These are phyloP conservation scores for Mamestra brassicae DNA, from an alignment of 2,888 invertebrate species.

Conservation along the genomic window DNA sequence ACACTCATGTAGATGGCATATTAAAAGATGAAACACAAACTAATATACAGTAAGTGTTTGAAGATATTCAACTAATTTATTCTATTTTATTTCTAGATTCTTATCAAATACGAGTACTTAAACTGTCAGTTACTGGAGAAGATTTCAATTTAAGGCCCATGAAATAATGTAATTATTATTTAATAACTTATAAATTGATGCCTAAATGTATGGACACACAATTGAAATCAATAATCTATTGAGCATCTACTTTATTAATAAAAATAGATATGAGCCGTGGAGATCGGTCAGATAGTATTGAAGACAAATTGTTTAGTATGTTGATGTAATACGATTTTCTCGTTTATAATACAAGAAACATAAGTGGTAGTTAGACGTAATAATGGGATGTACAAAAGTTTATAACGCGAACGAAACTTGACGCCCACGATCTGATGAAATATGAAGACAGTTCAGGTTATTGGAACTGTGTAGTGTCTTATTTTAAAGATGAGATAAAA, in stretches of 20 bases:
- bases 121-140: constrained; percentile 64
- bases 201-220: constrained; percentile 66
- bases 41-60: constrained; percentile 40
- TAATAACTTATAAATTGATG: constrained; percentile 69
- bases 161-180: constrained; percentile 69
- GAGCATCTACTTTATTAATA: constrained; percentile 70
- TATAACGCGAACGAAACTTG: constrained; percentile 75
- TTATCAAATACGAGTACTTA: constrained; percentile 64
- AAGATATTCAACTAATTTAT: constrained; percentile 61
- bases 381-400: constrained; percentile 78
- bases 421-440: constrained; percentile 75
- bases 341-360: constrained; percentile 69
- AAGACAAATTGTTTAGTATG: constrained; percentile 65
- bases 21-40: constrained; percentile 27
- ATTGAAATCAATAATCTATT: constrained; percentile 71
- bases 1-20: too few species aligned
- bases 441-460: constrained; percentile 70
- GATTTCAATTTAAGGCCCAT: constrained; percentile 69
- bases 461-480: constrained; percentile 41
- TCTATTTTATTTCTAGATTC: constrained; percentile 58
- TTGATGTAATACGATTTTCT: constrained; percentile 70
- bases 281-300: constrained; percentile 64
- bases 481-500: constrained; percentile 63
- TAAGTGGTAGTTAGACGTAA: constrained; percentile 75
- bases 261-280: constrained; percentile 64